A percentile compares a stretch with the other conserved stretches of the same genome.
Conservation (phyloP, 2,888 invertebrate genomes). For the Andrena marginata region DNA sequence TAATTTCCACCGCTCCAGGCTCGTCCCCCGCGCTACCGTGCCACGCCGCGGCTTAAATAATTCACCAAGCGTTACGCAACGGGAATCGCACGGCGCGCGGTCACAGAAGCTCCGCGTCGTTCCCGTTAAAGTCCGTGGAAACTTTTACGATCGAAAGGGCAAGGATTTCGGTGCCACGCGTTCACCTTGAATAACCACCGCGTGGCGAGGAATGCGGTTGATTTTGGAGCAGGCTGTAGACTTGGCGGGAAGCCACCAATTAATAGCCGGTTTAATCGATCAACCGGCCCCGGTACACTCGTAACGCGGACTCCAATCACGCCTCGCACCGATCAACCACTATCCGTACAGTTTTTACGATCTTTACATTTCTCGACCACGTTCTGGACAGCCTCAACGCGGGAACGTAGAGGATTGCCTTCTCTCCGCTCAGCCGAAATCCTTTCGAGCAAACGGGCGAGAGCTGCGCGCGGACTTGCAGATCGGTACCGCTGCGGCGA, state of each 20-base stretch:
- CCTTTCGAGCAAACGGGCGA: background rate
- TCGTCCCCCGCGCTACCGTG: background rate
- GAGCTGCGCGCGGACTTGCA: background rate
- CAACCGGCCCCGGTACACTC: slow-evolving; percentile 69
- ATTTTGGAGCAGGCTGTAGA: slow-evolving; percentile 29
- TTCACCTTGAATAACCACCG: slow-evolving; percentile 1
- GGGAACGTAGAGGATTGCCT: background rate
- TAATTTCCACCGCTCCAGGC: background rate
- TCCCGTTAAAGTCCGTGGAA: background rate
- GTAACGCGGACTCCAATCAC: slow-evolving; percentile 51
- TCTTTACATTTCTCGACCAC: slow-evolving; percentile 49
- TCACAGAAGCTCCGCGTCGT: background rate
- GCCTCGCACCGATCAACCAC: slow-evolving; percentile 61
- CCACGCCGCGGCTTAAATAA: background rate
- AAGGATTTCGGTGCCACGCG: background rate
- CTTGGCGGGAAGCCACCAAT: slow-evolving; percentile 65
- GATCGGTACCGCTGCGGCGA: background rate
- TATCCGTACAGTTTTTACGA: slow-evolving; percentile 58
- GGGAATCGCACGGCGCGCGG: background rate
- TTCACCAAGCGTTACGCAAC: slow-evolving; percentile 10
- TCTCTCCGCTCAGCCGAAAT: background rate
- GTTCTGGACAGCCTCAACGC: slow-evolving; percentile 13
- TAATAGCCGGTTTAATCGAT: slow-evolving; percentile 71
- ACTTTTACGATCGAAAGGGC: background rate
- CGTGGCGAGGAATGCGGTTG: slow-evolving; percentile 1